phyloP scores from a whole-genome alignment of 1,140 invertebrate genomes.

The Euura lappo region DNA sequence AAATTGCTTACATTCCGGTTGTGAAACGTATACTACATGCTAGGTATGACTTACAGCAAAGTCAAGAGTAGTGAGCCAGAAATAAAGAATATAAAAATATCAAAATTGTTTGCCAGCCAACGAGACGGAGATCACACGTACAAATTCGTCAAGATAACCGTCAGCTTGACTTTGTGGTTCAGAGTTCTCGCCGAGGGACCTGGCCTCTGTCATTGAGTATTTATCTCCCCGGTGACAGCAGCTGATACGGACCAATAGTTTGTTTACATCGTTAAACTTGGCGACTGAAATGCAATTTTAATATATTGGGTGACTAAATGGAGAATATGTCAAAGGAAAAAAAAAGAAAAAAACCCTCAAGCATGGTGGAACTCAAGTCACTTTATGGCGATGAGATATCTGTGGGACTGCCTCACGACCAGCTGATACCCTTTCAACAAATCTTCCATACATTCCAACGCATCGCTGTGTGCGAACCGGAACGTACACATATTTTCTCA shows the following conservation, averaged over 20 bases:
- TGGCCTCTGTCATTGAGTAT: conserved; percentile 4
- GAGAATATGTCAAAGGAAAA: not conserved
- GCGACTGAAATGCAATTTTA: not conserved
- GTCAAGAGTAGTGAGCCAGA: not conserved
- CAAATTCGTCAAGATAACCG: not conserved
- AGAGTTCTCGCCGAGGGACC: not conserved
- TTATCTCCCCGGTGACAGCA: not conserved
- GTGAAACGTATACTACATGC: no score
- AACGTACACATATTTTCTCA: not conserved
- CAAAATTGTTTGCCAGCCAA: not conserved
- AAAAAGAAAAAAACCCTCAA: not conserved
- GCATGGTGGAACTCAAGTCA: not conserved
- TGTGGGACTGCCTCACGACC: not conserved
- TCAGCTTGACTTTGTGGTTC: not conserved
- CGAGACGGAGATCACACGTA: not conserved
- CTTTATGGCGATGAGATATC: not conserved
- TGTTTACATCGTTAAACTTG: conserved; percentile 5
- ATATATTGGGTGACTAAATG: not conserved
- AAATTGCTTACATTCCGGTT: no score
- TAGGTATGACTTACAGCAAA: not conserved
- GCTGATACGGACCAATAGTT: not conserved
- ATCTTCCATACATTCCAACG: not conserved
- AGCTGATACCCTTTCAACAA: not conserved
- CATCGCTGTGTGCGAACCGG: not conserved
- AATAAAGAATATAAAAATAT: not conserved